Conservation (phyloP, 2,888 invertebrate species). For the Erebia palarica region DNA sequence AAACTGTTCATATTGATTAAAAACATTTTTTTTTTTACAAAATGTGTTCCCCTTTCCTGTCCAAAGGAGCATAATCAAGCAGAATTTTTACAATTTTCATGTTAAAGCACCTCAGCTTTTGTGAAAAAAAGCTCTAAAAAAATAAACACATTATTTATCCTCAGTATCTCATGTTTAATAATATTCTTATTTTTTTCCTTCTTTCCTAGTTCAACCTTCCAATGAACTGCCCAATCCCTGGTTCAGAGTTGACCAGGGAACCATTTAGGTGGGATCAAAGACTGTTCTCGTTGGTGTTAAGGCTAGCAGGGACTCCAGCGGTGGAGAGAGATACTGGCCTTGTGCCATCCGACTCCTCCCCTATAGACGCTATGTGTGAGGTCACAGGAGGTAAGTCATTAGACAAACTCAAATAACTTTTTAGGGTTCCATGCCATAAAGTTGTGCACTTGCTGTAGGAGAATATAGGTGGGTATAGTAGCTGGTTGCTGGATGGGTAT, state of each 20-base stretch:
- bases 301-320: conserved; percentile 95
- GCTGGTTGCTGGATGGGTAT: too few relatives aligned
- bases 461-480: too few relatives aligned
- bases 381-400: conserved; percentile 93
- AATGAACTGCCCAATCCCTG: conserved; percentile 96
- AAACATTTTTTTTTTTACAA: too few relatives aligned
- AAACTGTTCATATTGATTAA: too few relatives aligned
- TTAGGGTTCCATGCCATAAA: background rate
- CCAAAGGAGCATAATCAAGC: too few relatives aligned
- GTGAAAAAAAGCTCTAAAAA: too few relatives aligned
- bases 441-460: too few relatives aligned
- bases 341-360: conserved; percentile 96
- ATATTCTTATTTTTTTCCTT: background rate
- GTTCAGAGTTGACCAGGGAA: conserved; percentile 97
- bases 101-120: too few relatives aligned
- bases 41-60: too few relatives aligned
- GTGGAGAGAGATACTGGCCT: conserved; percentile 92
- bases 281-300: conserved; percentile 95
- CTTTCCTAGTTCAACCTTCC: conserved; percentile 90
- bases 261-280: conserved; percentile 99
- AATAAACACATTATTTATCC: too few relatives aligned
- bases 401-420: background rate
- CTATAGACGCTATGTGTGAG: conserved; percentile 99
- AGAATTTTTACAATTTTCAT: too few relatives aligned
- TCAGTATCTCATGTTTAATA: too few relatives aligned